A percentile compares a stretch with the other conserved stretches of the same genome.
phyloP scores from a whole-genome alignment of 2,113 vertebrate species.

The Eptesicus fuscus region DNA sequence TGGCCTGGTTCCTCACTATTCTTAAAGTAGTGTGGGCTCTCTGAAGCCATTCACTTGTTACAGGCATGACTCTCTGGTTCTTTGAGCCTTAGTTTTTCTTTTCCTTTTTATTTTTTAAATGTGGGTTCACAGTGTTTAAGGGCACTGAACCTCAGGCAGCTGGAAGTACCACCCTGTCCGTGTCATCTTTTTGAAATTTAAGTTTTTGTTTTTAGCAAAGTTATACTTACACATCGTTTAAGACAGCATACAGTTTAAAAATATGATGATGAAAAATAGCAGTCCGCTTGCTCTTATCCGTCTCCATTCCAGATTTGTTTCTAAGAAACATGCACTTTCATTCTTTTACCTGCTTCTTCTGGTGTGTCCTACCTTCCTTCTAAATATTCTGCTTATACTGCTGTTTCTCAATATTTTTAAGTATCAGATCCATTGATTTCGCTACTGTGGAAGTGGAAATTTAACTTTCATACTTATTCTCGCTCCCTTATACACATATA shows the following conservation, averaged over 20 bases:
- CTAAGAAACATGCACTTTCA: neutral
- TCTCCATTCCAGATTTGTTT: neutral
- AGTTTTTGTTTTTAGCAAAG: neutral
- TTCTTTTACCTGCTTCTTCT: neutral
- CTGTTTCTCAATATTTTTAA: neutral
- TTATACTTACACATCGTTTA: neutral
- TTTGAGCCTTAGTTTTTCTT: constrained; percentile 84
- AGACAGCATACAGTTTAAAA: neutral
- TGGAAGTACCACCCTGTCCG: neutral
- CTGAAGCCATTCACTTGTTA: constrained; percentile 88
- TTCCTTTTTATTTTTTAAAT: neutral
- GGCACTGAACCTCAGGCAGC: neutral
- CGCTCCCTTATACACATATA: neutral
- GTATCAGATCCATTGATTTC: neutral
- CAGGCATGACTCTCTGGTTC: constrained; percentile 86
- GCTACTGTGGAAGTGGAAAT: neutral
- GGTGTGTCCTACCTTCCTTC: neutral
- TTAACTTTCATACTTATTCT: neutral
- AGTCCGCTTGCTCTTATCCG: neutral
- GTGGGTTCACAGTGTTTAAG: neutral
- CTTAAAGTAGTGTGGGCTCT: constrained; percentile 87
- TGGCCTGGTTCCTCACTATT: constrained; percentile 89
- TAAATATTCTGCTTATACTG: neutral
- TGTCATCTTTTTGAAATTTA: neutral
- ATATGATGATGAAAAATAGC: neutral